Evolutionary conservation across 2,888 invertebrate genomes (phyloP), one percentile per base, ranked within the genome.

Genomic region (Antheraea assamensis): DNA sequence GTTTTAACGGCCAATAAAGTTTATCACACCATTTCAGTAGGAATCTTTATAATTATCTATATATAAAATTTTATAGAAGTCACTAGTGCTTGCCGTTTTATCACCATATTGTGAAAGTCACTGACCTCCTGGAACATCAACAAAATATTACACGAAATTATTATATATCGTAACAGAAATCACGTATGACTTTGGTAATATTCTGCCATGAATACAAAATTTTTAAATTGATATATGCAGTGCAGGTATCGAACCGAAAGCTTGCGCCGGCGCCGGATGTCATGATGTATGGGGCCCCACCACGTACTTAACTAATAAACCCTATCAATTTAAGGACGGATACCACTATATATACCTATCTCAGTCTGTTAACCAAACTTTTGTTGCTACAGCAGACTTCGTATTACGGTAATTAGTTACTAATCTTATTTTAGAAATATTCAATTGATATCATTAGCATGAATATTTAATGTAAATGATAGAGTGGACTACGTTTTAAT

Each of bases 11-110:
- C 86, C 92, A 90, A 92, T 92, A 92, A 92, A 92, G 79, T 93
- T 92, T 90, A 92, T 90, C 89, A 91, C 90, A 90, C 91, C 87
- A 91, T 88, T 92, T 88, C 92, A 86, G 92, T 93, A 93, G 92
- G 90, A 92, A 92, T 90, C 88, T 85, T 80, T 82, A 86, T 88
- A 91, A 92, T 92, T 89, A 91, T 87, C 80, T 78, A 81, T 80
- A 85, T 81, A 89, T 92, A 88, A 92, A 91, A 87, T 79, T 87
- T 89, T 89, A 89, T 86, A 83, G 81, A 83, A 83, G 82, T 81
- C 81, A 82, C 85, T 79, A 86, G 85, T 87, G 82, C 85, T 42
- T 85, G 84, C 78, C 80, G 84, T 84, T 88, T 86, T 84, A 88
- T 85, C 80, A 81, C 81, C 78, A 64, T 79, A 76, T 76, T 71